Conservation (phyloP, 2,113 vertebrate species). For the Nibea albiflora region DNA sequence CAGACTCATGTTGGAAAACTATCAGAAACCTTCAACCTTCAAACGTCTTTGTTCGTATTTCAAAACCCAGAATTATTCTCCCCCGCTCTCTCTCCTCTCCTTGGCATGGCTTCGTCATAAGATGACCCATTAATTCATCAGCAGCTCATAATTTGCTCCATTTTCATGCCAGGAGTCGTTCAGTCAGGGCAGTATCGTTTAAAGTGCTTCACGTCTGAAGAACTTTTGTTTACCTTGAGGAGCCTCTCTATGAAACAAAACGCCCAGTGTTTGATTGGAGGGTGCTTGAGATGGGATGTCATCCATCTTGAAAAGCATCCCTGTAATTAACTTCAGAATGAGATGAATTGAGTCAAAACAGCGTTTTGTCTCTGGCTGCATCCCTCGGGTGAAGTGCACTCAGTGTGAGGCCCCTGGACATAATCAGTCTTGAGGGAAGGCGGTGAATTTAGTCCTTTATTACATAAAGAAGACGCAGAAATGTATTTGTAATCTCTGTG, state of each 20-base stretch:
- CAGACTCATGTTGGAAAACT: not conserved
- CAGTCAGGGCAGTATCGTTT: constrained; percentile 5
- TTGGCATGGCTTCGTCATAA: not conserved
- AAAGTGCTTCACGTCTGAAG: not conserved
- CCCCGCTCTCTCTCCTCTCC: not conserved
- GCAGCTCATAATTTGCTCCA: not conserved
- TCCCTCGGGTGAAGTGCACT: constrained; percentile 9
- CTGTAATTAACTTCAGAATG: constrained; percentile 48
- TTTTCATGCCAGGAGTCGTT: constrained; percentile 11
- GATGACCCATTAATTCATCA: constrained; percentile 9
- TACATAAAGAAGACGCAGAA: not conserved
- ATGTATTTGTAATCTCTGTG: not conserved
- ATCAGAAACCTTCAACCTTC: not conserved
- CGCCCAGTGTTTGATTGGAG: constrained; percentile 35
- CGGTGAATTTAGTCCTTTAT: not conserved
- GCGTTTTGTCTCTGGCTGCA: constrained; percentile 21
- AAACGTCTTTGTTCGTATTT: not conserved
- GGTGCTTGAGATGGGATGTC: constrained; percentile 25
- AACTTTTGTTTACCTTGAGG: constrained; percentile 39
- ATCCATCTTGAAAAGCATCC: constrained; percentile 28
- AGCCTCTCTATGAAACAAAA: constrained; percentile 12
- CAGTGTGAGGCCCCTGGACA: not conserved
- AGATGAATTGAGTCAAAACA: constrained; percentile 30
- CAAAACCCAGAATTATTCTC: constrained; percentile 1
- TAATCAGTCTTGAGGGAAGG: not conserved